phyloP scores from a whole-genome alignment of 2,888 invertebrate species.

The Physocephala rufipes region DNA sequence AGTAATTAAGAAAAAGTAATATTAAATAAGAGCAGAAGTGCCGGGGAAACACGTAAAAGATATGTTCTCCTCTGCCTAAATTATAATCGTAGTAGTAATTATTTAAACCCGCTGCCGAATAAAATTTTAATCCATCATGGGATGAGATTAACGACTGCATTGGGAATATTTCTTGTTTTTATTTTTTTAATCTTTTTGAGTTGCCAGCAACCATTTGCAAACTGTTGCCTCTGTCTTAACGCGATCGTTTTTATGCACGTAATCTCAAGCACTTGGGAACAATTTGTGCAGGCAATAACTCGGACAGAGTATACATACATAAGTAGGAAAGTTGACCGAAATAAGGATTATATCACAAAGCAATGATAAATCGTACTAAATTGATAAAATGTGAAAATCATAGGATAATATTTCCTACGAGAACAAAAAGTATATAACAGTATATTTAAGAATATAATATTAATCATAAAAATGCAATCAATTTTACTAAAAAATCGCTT shows the following conservation, averaged over 20 bases:
- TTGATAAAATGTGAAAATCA: too few relatives aligned
- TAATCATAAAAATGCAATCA: too few relatives aligned
- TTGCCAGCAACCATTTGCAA: neutral
- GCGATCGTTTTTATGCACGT: neutral
- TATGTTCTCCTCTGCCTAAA: slow-evolving; percentile 43
- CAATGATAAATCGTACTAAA: neutral
- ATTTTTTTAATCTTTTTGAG: too few relatives aligned
- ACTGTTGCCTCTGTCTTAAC: neutral
- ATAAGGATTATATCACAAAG: too few relatives aligned
- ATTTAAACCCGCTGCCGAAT: slow-evolving; percentile 48
- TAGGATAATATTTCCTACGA: too few relatives aligned
- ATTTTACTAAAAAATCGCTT: too few relatives aligned
- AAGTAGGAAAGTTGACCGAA: neutral
- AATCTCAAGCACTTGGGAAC: slow-evolving; percentile 20
- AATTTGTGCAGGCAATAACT: too few relatives aligned
- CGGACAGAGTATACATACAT: neutral
- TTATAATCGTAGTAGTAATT: slow-evolving; percentile 55
- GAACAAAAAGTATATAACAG: too few relatives aligned
- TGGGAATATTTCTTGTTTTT: slow-evolving; percentile 15
- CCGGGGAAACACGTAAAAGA: too few relatives aligned
- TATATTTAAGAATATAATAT: too few relatives aligned
- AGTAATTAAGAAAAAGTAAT: too few relatives aligned
- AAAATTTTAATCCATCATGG: slow-evolving; percentile 22
- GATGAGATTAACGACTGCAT: slow-evolving; percentile 33
- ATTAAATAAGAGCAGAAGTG: neutral